Evolutionary conservation across 2,113 vertebrate genomes (phyloP).

Genomic region (Oreochromis niloticus): DNA sequence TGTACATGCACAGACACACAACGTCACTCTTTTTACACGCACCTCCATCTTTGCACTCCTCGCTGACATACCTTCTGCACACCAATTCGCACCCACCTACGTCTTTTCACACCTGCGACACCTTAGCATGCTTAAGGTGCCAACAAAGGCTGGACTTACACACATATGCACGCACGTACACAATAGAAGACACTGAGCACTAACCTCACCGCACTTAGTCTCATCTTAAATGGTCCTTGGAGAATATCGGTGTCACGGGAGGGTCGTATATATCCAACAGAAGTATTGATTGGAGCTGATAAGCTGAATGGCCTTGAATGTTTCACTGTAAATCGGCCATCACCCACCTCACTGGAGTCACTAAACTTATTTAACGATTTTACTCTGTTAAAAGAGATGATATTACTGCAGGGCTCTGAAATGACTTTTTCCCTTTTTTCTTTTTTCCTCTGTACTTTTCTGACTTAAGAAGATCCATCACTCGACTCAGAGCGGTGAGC

Average conservation of each 20-base stretch:
- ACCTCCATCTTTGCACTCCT: neutral
- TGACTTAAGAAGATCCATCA: neutral
- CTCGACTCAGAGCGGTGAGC: neutral
- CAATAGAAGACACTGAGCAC: neutral
- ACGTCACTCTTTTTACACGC: neutral
- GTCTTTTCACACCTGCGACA: constrained; percentile 26
- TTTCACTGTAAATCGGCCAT: constrained; percentile 43
- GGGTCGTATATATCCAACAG: constrained; percentile 37
- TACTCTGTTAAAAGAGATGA: neutral
- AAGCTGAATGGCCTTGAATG: constrained; percentile 24
- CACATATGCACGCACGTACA: neutral
- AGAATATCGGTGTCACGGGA: constrained; percentile 23
- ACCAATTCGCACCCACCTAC: constrained; percentile 36
- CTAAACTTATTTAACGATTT: constrained; percentile 15
- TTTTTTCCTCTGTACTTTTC: neutral
- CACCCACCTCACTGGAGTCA: neutral
- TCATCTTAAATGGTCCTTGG: constrained; percentile 34
- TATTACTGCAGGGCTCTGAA: neutral
- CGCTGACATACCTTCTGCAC: constrained; percentile 34
- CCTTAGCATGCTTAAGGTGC: constrained; percentile 12
- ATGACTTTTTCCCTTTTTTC: neutral
- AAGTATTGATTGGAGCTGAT: constrained; percentile 49
- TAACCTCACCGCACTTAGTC: neutral
- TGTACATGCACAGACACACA: neutral
- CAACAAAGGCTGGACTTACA: neutral